Evolutionary conservation across 2,888 invertebrate species (phyloP), one percentile per base, ranked within the genome.

Genomic region (Lasioglossum lativentre): DNA sequence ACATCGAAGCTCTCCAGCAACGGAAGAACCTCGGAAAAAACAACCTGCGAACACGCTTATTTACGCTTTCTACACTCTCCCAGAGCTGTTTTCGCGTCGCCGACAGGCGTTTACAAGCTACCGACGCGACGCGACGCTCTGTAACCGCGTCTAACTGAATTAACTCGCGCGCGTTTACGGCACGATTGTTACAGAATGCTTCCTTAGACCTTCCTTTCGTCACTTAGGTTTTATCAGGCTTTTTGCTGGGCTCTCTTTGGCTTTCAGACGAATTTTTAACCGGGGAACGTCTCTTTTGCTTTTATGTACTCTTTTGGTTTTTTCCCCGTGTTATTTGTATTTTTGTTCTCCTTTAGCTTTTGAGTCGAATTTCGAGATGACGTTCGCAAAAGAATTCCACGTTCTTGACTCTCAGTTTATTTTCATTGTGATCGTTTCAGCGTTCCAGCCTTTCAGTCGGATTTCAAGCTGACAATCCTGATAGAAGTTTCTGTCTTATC

Each of bases 1-100:
- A 78, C 45, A 56, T 12, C 16, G 52, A 70, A 52, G 80, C 75
- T 56, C 78, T 83, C 27, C n/a, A 38, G 14, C 38, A 63, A 30
- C 27, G 23, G 16, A 71, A 74, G 27, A 75, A 40, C 27, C 16
- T n/a, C 1, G 6, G 38, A 10, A 52, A 47, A 63, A 66, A 76
- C 59, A 45, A 42, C 45, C 23, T 19, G 16, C 14, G 45, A 59
- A 10, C 23, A n/a, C n/a, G n/a, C 27, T 70, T 8, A 6, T 40
- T 8, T 40, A 40, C 38, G 8, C 38, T 40, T 47, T 23, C 47
- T 23, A 47, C 14, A 12, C 19, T 10, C 3, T 38, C 14, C 75
- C 16, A 5, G 59, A 27, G 59, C n/a, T 27, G 27, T 59, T 27
- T 27, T 27, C 59, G 0, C 27, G 27, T n/a, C 59, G 59, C 14